Percentiles rank a stretch among this genome's conserved stretches.
Evolutionary conservation across 2,113 vertebrate species (phyloP).

Genomic region (Lontra canadensis): DNA sequence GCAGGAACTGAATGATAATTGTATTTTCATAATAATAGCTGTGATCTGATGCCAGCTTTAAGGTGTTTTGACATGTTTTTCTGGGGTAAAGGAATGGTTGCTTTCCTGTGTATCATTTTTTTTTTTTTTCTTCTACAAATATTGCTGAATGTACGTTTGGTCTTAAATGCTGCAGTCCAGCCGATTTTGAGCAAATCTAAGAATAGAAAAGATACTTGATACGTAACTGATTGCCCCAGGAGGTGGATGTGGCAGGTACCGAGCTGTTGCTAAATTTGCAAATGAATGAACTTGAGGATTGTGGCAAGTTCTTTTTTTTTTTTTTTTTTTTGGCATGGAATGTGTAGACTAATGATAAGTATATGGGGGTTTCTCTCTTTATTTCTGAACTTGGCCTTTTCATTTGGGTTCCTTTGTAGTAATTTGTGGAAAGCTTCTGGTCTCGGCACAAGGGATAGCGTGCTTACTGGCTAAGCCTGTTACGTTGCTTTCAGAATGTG

Average conservation of each 20-base stretch:
- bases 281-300: no score
- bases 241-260: neutral
- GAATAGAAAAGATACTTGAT: neutral
- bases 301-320: neutral
- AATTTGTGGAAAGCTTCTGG: neutral
- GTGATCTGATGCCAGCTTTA: rapidly evolving
- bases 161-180: neutral
- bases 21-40: neutral
- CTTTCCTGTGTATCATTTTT: neutral
- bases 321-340: no score
- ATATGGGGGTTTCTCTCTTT: rapidly evolving
- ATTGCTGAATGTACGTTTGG: neutral
- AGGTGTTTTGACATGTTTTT: neutral
- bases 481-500: neutral
- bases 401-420: neutral
- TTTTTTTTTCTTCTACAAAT: neutral
- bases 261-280: neutral
- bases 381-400: neutral
- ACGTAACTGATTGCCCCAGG: neutral
- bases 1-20: neutral
- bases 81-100: neutral
- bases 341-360: neutral
- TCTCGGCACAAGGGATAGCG: no score
- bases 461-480: no score
- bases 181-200: neutral